These are phyloP conservation scores for Cecidostiba fungosa DNA, from an alignment of 2,888 invertebrate genomes.

Conservation along the genomic window DNA sequence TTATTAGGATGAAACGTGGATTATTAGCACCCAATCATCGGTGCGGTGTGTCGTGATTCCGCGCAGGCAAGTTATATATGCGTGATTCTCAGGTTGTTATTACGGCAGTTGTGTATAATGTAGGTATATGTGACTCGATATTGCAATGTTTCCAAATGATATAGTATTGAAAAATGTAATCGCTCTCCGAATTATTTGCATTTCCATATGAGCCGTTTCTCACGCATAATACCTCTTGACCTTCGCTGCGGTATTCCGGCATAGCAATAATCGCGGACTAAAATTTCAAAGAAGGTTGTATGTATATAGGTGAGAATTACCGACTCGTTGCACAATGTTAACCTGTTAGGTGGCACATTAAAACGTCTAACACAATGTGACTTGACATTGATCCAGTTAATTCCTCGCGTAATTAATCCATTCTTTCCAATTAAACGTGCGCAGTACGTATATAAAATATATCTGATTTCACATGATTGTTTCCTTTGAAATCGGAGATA, in stretches of 20 bases:
- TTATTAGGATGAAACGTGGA: conserved; percentile 1
- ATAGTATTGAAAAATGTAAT: neutral
- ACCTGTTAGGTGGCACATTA: neutral
- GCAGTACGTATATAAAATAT: neutral
- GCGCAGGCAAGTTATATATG: neutral
- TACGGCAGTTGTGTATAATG: too few relatives aligned
- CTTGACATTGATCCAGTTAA: conserved; percentile 43
- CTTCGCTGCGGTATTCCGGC: neutral
- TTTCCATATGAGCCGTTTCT: neutral
- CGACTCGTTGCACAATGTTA: neutral
- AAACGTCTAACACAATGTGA: neutral
- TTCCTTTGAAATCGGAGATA: conserved; percentile 21
- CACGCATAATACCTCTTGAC: neutral
- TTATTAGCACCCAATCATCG: conserved; percentile 1
- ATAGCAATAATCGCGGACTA: neutral
- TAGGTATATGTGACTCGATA: too few relatives aligned
- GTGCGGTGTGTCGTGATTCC: neutral
- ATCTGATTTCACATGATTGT: neutral
- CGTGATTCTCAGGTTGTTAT: neutral
- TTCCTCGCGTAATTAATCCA: neutral
- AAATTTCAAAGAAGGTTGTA: neutral
- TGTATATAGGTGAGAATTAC: neutral
- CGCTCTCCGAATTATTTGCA: neutral
- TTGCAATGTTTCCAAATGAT: neutral
- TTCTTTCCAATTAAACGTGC: neutral